phyloP scores from a whole-genome alignment of 2,113 vertebrate species.

The Macaca mulatta region DNA sequence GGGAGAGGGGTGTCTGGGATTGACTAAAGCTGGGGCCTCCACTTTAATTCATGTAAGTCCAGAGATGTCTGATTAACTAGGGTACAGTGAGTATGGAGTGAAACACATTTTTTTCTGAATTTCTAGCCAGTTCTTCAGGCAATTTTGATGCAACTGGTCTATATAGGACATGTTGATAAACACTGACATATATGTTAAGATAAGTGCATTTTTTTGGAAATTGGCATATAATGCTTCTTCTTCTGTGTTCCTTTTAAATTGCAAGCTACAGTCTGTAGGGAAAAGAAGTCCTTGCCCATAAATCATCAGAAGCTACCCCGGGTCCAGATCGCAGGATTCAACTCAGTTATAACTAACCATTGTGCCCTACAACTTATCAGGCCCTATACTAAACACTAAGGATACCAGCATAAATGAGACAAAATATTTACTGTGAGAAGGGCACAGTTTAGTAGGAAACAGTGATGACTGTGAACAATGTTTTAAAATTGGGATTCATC shows the following conservation, averaged over 20 bases:
- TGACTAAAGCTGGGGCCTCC: not conserved
- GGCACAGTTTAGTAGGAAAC: not conserved
- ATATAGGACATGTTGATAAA: not conserved
- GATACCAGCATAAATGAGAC: not conserved
- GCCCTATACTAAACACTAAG: not conserved
- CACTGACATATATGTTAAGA: not conserved
- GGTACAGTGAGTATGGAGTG: not conserved
- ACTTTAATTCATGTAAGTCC: not conserved
- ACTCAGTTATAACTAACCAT: not conserved
- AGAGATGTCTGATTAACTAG: not conserved
- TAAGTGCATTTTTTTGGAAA: not conserved
- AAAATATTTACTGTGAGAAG: not conserved
- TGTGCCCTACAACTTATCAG: not conserved
- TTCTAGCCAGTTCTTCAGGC: not conserved
- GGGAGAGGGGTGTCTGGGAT: not conserved
- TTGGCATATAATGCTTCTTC: not conserved
- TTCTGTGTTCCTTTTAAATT: not conserved
- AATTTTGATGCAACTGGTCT: not conserved
- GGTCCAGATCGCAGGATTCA: not conserved
- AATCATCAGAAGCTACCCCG: not conserved
- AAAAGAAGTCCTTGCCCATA: not conserved
- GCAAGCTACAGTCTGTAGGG: not conserved
- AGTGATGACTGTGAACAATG: not conserved
- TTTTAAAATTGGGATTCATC: not conserved
- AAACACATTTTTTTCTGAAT: not conserved